phyloP scores from a whole-genome alignment of 2,113 vertebrate species.

The Psophia crepitans region DNA sequence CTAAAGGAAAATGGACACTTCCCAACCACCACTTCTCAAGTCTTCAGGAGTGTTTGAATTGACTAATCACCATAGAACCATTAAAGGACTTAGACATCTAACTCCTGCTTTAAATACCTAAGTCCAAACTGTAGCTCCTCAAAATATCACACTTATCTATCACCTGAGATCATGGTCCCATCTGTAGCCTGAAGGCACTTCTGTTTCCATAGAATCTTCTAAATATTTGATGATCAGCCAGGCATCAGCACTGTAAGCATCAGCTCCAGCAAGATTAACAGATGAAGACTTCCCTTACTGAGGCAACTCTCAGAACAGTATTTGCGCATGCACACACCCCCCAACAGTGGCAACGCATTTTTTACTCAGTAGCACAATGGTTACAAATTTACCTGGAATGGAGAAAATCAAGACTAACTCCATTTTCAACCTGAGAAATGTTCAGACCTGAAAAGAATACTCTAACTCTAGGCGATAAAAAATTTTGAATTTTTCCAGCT shows the following conservation, averaged over 20 bases:
- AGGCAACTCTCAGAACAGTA: neutral
- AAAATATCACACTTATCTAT: neutral
- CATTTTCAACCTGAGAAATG: neutral
- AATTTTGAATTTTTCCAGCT: neutral
- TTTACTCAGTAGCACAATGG: neutral
- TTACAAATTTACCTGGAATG: neutral
- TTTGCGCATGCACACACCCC: neutral
- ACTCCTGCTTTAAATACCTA: neutral
- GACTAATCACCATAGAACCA: neutral
- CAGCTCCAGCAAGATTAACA: neutral
- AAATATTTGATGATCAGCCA: neutral
- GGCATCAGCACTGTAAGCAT: neutral
- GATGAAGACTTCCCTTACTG: neutral
- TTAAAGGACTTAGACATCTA: neutral
- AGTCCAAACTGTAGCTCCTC: neutral
- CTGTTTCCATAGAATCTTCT: neutral
- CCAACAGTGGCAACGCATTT: neutral
- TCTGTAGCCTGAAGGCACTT: neutral
- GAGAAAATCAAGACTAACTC: neutral
- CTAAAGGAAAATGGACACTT: neutral
- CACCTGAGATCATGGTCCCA: neutral
- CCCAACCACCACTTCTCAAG: neutral
- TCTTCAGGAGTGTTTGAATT: neutral
- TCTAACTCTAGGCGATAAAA: neutral
- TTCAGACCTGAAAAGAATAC: neutral